phyloP scores from a whole-genome alignment of 2,113 vertebrate genomes.

The Dasyprocta punctata region DNA sequence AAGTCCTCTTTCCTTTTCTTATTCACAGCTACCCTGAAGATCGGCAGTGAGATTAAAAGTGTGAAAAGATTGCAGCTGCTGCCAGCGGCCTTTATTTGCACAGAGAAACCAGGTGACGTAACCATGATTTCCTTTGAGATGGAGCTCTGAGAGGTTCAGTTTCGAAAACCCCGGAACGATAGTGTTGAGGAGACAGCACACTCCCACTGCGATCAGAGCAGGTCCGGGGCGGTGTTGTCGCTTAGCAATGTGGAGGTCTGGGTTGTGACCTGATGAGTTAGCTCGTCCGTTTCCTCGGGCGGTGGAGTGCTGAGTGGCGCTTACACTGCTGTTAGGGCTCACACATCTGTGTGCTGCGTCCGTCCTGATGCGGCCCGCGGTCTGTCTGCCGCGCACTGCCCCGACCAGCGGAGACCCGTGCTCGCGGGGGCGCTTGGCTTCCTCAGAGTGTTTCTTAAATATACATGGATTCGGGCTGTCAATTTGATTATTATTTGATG shows the following conservation, averaged over 20 bases:
- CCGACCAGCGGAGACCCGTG: too few species aligned
- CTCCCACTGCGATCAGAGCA: neutral
- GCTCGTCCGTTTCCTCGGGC: neutral
- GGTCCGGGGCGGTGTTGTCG: neutral
- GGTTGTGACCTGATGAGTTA: neutral
- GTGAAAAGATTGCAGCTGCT: conserved; percentile 91
- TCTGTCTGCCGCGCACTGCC: too few species aligned
- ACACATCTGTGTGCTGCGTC: neutral
- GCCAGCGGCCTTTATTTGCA: conserved; percentile 88
- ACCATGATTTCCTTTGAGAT: neutral
- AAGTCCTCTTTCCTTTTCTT: conserved; percentile 30
- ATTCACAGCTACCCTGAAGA: conserved; percentile 91
- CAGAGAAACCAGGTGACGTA: conserved; percentile 88
- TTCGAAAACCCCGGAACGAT: neutral
- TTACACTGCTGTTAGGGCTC: neutral
- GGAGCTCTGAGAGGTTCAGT: conserved; percentile 16
- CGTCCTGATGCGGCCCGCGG: neutral
- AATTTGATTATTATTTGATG: neutral
- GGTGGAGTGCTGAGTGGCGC: neutral
- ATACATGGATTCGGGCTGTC: neutral
- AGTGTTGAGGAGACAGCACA: neutral
- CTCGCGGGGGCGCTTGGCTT: too few species aligned
- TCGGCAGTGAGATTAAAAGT: conserved; percentile 84
- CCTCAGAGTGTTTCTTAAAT: too few species aligned
- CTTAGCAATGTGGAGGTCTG: neutral